phyloP scores from a whole-genome alignment of 2,113 vertebrate genomes.

The Corvus cornix region DNA sequence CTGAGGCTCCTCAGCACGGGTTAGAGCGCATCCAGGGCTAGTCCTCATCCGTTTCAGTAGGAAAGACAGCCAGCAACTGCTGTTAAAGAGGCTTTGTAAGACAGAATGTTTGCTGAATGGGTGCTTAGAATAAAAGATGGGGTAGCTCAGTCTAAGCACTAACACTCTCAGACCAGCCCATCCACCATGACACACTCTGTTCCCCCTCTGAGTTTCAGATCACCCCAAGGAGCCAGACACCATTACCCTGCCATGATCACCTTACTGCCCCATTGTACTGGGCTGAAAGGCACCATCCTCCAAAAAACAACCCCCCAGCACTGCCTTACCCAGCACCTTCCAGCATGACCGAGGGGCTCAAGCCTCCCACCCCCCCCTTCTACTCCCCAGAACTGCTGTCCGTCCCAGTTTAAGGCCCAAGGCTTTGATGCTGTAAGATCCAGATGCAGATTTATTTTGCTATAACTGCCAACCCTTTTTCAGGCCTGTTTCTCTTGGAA shows the following conservation, averaged over 20 bases:
- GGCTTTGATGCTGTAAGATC: neutral
- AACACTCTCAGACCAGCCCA: neutral
- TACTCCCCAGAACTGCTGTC: neutral
- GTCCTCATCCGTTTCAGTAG: neutral
- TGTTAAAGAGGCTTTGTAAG: neutral
- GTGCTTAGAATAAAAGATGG: neutral
- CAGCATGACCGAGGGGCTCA: rapidly evolving
- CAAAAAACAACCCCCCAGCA: neutral
- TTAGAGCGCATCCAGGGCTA: neutral
- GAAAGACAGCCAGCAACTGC: neutral
- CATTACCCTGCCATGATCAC: neutral
- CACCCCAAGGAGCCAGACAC: rapidly evolving
- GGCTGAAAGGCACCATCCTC: neutral
- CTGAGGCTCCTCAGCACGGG: neutral
- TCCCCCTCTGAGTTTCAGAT: neutral
- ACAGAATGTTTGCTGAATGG: neutral
- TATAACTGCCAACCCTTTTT: neutral
- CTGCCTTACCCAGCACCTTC: neutral
- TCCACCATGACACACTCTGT: too few relatives aligned
- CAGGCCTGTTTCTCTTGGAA: neutral
- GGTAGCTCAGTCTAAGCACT: neutral
- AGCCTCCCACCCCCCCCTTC: too few relatives aligned
- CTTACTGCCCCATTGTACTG: rapidly evolving
- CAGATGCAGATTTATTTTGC: neutral
- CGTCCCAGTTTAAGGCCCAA: neutral